Base-by-base conservation (phyloP, 2,888 invertebrate species). In the Hypsopygia costalis region DNA sequence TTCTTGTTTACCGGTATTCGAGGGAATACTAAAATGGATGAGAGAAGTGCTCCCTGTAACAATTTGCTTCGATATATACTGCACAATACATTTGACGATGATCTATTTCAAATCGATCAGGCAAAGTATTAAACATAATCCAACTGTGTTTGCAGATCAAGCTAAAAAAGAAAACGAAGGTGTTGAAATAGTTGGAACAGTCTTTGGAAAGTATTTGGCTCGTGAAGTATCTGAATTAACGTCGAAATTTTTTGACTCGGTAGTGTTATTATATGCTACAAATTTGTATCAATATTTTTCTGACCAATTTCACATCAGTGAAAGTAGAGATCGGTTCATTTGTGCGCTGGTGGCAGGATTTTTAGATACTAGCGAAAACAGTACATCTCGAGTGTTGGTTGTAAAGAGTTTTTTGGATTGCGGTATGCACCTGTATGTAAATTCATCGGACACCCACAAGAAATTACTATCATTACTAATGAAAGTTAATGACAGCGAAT, bases 61-160 rank as follows among this genome's bases (percentile, higher is more conserved):
- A 25, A 40, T 56, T 40, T 45, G 71, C 43, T 74, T 80, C 20
- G 36, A 49, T 0, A 47, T 36, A 12, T 75, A 71, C 41, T 60
- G 58, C 0, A 36, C 49, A 3, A 44, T 80, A 33, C 73, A 80
- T 48, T 47, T 75, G 9, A 74, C 60, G 0, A 77, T 77, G 69
- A 46, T 76, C 11, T 81, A 69, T 46, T 72, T 49, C 33, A 77
- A 71, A 46, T 51, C 77, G 1, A 52, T 81, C 5, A 58, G 65
- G 27, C 60, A 70, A 30, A 51, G 62, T 12, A 42, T 63, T 1
- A 58, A 62, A 44, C 51, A 65, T 6, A 52, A 53, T 16, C 62
- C 72, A 1, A 58, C 58, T 36, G 34, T 72, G 5, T 77, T 75
- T 29, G 45, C 55, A 3, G 53, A 64, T 33, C 36, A 47, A 11